These are phyloP conservation scores for Amphimedon queenslandica DNA, from an alignment of 37 sponge, comb jelly and placozoan genomes.

Conservation along the genomic window DNA sequence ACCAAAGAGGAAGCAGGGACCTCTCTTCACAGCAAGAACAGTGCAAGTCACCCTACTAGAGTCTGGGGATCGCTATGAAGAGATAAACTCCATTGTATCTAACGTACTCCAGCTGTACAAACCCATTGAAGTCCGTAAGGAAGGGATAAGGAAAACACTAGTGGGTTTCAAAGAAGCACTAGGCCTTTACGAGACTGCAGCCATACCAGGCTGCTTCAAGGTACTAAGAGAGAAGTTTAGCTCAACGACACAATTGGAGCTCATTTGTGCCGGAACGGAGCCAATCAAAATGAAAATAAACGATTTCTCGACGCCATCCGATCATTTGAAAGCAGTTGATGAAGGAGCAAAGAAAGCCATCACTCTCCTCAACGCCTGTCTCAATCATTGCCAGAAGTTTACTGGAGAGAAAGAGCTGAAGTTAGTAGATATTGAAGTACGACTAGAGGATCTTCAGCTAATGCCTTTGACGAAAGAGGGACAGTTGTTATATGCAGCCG, in stretches of 20 bases:
- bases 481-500: neutral
- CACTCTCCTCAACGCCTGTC: neutral
- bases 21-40: neutral
- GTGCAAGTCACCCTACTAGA: neutral
- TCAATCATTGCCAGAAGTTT: slow-evolving; percentile 13
- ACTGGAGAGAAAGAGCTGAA: neutral
- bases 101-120: neutral
- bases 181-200: neutral
- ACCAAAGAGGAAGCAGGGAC: too few relatives aligned
- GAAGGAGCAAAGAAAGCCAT: neutral
- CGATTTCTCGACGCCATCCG: neutral
- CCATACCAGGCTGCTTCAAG: neutral
- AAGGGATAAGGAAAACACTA: neutral
- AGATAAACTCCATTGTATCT: neutral
- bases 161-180: neutral
- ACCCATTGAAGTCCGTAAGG: neutral
- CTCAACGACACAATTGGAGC: neutral
- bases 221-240: neutral
- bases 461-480: slow-evolving; percentile 9
- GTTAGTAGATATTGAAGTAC: neutral
- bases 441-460: neutral
- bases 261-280: neutral
- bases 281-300: slow-evolving; percentile 5
- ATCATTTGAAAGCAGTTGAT: too few relatives aligned
- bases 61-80: neutral